Conservation (phyloP, 2,888 invertebrate species). For the Stomorhina lunata region DNA sequence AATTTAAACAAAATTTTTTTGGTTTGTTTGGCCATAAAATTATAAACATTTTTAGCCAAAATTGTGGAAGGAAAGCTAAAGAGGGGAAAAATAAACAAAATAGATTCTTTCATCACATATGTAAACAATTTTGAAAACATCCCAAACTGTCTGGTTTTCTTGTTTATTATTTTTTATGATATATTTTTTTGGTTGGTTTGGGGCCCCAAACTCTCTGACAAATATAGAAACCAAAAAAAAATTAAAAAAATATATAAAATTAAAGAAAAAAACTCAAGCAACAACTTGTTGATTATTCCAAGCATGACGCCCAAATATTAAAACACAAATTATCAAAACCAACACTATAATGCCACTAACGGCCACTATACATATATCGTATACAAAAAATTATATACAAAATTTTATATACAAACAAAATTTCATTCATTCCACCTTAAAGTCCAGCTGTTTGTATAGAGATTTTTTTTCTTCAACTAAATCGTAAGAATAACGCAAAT, state of each 20-base stretch:
- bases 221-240: constrained; percentile 13
- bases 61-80: neutral
- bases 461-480: neutral
- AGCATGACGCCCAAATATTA: constrained; percentile 56
- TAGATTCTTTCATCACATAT: constrained; percentile 40
- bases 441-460: constrained; percentile 35
- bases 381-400: constrained; percentile 3
- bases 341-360: constrained; percentile 20
- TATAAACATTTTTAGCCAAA: neutral
- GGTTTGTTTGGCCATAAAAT: neutral
- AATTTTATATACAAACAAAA: constrained; percentile 16
- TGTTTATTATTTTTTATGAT: constrained; percentile 13
- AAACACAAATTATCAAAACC: constrained; percentile 38
- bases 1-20: neutral
- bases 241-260: neutral
- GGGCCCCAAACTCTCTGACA: constrained; percentile 31
- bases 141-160: constrained; percentile 58
- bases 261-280: constrained; percentile 31
- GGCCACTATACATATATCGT: neutral
- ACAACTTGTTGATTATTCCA: constrained; percentile 60
- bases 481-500: constrained; percentile 38
- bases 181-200: neutral
- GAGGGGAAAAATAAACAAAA: neutral
- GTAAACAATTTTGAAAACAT: constrained; percentile 49
- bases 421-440: constrained; percentile 52